Evolutionary conservation across 2,888 invertebrate genomes (phyloP).

Genomic region (Eumerus sabulonum): DNA sequence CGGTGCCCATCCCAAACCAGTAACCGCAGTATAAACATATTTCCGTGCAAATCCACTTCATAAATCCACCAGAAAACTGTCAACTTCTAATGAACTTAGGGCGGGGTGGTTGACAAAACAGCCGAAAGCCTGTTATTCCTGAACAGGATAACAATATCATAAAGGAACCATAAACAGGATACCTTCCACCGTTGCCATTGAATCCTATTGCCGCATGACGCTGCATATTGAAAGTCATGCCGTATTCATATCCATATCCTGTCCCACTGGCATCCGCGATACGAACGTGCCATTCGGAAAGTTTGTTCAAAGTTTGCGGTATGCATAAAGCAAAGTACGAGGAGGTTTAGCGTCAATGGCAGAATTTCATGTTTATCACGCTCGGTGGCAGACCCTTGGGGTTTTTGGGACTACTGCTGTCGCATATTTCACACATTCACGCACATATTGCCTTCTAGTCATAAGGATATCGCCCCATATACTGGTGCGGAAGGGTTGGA

Average conservation of each 20-base stretch:
- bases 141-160: slow-evolving; percentile 67
- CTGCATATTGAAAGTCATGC: slow-evolving; percentile 63
- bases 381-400: slow-evolving; percentile 67
- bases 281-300: slow-evolving; percentile 48
- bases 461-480: slow-evolving; percentile 22
- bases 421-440: slow-evolving; percentile 64
- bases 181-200: slow-evolving; percentile 28
- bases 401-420: slow-evolving; percentile 64
- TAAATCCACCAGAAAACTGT: slow-evolving; percentile 61
- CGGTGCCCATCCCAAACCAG: slow-evolving; percentile 52
- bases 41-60: slow-evolving; percentile 66
- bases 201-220: not conserved
- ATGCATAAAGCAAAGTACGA: slow-evolving; percentile 65
- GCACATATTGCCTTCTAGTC: slow-evolving; percentile 33
- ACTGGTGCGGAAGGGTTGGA: slow-evolving; percentile 44
- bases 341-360: slow-evolving; percentile 47
- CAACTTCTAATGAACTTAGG: slow-evolving; percentile 50
- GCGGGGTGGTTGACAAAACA: slow-evolving; percentile 19
- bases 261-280: slow-evolving; percentile 3
- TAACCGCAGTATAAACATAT: slow-evolving; percentile 63
- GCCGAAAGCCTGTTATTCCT: slow-evolving; percentile 67
- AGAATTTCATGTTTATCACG: slow-evolving; percentile 68
- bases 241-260: slow-evolving; percentile 22
- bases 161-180: slow-evolving; percentile 68
- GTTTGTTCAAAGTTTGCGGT: slow-evolving; percentile 58